Evolutionary conservation across 1,140 invertebrate genomes (phyloP).

Genomic region (Solen grandis): DNA sequence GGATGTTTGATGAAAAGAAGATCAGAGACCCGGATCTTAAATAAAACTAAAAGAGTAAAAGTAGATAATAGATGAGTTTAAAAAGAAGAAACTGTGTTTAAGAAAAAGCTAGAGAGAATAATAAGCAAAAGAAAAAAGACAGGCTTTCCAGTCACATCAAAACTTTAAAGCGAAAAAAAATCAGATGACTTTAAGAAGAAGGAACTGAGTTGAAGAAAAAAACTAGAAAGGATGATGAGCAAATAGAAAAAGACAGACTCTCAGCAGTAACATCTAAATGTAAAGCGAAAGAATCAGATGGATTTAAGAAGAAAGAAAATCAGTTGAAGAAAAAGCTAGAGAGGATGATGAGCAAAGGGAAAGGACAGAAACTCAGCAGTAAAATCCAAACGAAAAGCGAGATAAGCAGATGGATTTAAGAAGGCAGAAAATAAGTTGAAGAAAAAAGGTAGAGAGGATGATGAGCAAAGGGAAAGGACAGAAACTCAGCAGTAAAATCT

Average conservation of each 20-base stretch:
- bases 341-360: too few relatives aligned
- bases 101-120: too few relatives aligned
- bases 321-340: neutral
- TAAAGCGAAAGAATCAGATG: neutral
- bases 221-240: neutral
- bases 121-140: too few relatives aligned
- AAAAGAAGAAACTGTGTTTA: too few relatives aligned
- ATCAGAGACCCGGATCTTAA: too few relatives aligned
- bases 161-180: constrained; percentile 1
- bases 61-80: too few relatives aligned
- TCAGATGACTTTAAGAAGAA: too few relatives aligned
- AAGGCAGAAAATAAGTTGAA: neutral
- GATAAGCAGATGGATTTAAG: neutral
- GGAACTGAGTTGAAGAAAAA: too few relatives aligned
- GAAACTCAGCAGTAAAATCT: neutral
- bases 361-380: too few relatives aligned
- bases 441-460: neutral
- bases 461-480: neutral
- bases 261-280: neutral
- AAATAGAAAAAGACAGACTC: neutral
- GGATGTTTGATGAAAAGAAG: too few relatives aligned
- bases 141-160: too few relatives aligned
- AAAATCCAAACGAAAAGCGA: constrained; percentile 21
- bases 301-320: constrained; percentile 14
- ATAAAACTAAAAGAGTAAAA: too few relatives aligned